These are phyloP conservation scores for Polypedilum pembai DNA, from an alignment of 1,140 invertebrate species.

Conservation along the genomic window DNA sequence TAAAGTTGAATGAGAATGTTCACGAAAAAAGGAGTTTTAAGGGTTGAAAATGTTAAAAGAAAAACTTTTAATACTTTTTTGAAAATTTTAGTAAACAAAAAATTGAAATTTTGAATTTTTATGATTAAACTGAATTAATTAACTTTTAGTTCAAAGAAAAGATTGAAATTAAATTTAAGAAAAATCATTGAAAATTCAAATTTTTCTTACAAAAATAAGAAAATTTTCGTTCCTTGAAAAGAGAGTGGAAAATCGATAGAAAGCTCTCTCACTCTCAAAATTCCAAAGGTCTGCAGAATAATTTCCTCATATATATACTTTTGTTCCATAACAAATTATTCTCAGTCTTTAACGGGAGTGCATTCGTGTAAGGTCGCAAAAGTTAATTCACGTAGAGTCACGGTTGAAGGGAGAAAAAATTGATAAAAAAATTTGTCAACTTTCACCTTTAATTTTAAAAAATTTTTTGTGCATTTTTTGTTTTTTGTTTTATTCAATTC, in stretches of 20 bases:
- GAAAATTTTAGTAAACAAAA: too few relatives aligned
- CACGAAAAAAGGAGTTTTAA: too few relatives aligned
- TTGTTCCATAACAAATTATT: neutral
- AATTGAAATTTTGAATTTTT: too few relatives aligned
- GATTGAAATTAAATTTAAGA: too few relatives aligned
- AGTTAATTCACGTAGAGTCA: neutral
- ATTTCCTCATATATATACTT: neutral
- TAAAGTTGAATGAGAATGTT: too few relatives aligned
- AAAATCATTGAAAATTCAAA: too few relatives aligned
- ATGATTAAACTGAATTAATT: too few relatives aligned
- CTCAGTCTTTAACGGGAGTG: neutral
- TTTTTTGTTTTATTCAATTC: neutral
- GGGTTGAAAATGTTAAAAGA: too few relatives aligned
- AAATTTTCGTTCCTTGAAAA: neutral
- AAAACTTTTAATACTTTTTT: too few relatives aligned
- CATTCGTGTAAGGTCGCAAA: neutral
- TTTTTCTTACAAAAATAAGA: too few relatives aligned
- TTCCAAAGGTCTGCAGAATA: neutral
- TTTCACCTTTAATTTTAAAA: neutral
- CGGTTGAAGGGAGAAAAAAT: constrained; percentile 11
- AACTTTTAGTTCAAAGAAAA: too few relatives aligned
- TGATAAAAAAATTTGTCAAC: neutral
- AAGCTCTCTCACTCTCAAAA: neutral
- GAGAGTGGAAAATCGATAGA: neutral
- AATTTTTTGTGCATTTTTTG: neutral